Base-by-base conservation (phyloP, 2,797 vertebrate species). In the Clarias fuscus region DNA sequence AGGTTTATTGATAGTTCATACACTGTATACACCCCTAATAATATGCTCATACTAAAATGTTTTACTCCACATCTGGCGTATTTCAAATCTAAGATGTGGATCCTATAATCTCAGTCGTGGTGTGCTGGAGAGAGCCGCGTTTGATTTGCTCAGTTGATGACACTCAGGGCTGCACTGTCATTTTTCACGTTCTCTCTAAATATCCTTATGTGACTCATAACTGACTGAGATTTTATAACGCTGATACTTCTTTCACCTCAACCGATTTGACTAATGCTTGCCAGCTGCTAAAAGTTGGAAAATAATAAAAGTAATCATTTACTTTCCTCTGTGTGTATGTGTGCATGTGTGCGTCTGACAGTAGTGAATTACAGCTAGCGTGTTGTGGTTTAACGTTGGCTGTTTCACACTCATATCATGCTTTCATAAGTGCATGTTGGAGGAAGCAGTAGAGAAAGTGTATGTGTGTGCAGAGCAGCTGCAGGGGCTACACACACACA, bases 321-420 rank as follows among this genome's bases (percentile, higher is more conserved):
- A n/a, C 71, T 82, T 78, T 73, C 83, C n/a, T 53, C 67, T 43
- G 37, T 58, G 6, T 24, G 8, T 58, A 22, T 72, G 27, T 72
- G 48, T 65, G 58, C 40, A 59, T 33, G 48, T 65, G 53, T 56
- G 75, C 76, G 83, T 64, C 85, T 86, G 85, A 86, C 53, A 88
- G 71, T 73, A 75, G 84, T 86, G 83, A 40, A 85, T 83, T 72
- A 62, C 61, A 17, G 59, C 24, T 67, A 65, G 83, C 85, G 84
- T 8, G 48, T 87, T 89, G 86, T 68, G 86, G 88, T 90, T 89
- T 87, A 89, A 89, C 89, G 89, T 90, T 90, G 89, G 88, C 81
- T 85, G 76, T 70, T 71, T 88, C 56, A 65, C 71, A 86, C 80
- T 90, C 88, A 90, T 85, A 62, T 82, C 53, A 68, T 85, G 88